Evolutionary conservation across 2,113 vertebrate genomes (phyloP), one percentile per base, ranked within the genome.

Genomic region (Vicugna pacos): DNA sequence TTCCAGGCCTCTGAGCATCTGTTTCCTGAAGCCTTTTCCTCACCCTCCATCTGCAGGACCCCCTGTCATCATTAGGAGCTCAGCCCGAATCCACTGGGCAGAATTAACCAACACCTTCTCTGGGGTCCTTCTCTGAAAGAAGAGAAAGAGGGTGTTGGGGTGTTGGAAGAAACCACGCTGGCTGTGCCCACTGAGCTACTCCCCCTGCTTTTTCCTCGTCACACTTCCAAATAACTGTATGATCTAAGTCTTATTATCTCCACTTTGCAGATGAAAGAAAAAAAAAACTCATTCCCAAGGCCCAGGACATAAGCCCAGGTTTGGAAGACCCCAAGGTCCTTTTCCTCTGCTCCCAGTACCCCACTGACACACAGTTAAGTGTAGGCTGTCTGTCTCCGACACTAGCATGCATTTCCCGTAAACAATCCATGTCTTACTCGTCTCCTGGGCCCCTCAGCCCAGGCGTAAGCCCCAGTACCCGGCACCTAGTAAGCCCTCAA

Each of bases 81-180:
- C 70, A 32, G 28, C 50, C 24, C 10, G 17, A 89, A 69, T 52
- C 42, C 79, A 56, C 26, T 67, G 54, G n/a, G 69, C 48, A 60
- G 62, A 94, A 79, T 13, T 50, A 54, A 65, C 32, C 32, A 28
- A 60, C 16, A 7, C 38, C 50, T 54, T 35, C 77, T 73, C 64
- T 58, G 16, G 15, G 58, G 54, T 22, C 42, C 84, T 2, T 28
- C 3, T 28, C n/a, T 10, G 4, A 62, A 67, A 42, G 24, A 32
- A 65, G 46, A 11, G 7, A 22, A 50, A 15, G 62, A 72, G 30
- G 8, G 26, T 0, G 6, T 17, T 20, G 54, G 48, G 6, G 4
- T 28, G 4, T 8, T 14, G 4, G 35, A 26, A 15, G n/a, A 4
- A 81, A 67, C 26, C 9, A 1, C 0, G 0, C 35, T 60, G 60